These are phyloP conservation scores for Zhuqinia jingwanae DNA, from an alignment of 2,888 invertebrate species.

Conservation along the genomic window DNA sequence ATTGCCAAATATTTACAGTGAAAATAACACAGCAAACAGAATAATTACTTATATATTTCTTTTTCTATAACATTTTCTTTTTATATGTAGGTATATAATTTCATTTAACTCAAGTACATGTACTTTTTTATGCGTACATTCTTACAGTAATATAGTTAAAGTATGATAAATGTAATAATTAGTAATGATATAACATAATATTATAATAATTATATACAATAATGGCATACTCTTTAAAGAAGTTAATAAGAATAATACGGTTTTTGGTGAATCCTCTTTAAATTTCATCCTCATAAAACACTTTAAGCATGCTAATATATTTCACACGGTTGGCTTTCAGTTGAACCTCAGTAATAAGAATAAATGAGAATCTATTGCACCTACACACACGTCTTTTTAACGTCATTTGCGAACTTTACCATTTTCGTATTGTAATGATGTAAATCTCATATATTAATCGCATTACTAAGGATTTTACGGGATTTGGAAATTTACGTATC, in stretches of 20 bases:
- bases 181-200: neutral
- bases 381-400: no score
- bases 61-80: no score
- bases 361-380: no score
- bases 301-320: no score
- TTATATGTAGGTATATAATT: conserved; percentile 24
- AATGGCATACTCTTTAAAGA: conserved; percentile 21
- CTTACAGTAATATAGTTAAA: neutral
- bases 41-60: neutral
- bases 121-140: neutral
- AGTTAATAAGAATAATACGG: neutral
- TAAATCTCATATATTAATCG: no score
- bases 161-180: no score
- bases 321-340: conserved; percentile 2
- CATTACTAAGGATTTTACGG: no score
- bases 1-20: no score
- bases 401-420: no score
- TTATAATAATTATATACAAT: conserved; percentile 11
- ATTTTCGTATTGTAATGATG: no score
- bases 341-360: no score
- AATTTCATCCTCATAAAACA: no score
- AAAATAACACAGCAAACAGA: neutral
- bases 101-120: conserved; percentile 26
- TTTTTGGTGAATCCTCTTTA: neutral
- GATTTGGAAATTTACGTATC: neutral